phyloP scores from a whole-genome alignment of 2,888 invertebrate genomes.

The Didymodactylos carnosus region DNA sequence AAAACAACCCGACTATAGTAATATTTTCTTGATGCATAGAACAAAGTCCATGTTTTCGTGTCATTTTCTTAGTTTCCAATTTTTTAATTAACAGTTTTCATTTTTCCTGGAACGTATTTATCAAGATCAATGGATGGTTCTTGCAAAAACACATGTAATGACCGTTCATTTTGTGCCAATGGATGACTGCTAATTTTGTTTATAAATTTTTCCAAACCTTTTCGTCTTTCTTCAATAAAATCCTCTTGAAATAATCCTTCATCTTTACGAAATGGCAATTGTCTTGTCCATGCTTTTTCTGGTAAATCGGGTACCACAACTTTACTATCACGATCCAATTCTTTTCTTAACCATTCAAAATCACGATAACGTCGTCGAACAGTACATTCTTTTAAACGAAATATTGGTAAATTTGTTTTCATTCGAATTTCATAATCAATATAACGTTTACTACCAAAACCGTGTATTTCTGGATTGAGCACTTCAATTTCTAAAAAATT shows the following conservation, averaged over 20 bases:
- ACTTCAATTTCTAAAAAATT: constrained; percentile 99
- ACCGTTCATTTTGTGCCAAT: constrained; percentile 89
- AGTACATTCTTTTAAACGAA: constrained; percentile 94
- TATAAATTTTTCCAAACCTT: constrained; percentile 85
- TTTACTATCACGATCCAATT: constrained; percentile 84
- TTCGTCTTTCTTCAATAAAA: constrained; percentile 93
- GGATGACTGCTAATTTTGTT: constrained; percentile 99
- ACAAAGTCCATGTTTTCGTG: no score
- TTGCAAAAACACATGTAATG: constrained; percentile 96
- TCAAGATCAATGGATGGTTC: constrained; percentile 78
- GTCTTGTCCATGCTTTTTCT: constrained; percentile 92
- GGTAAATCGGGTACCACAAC: constrained; percentile 95
- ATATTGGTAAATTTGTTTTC: constrained; percentile 97
- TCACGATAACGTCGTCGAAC: constrained; percentile 93
- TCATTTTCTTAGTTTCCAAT: no score
- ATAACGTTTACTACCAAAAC: constrained; percentile 89
- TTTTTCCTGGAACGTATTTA: constrained; percentile 97
- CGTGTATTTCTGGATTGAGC: constrained; percentile 87
- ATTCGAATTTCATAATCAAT: constrained; percentile 99
- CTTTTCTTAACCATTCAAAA: constrained; percentile 96
- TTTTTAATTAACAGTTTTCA: no score
- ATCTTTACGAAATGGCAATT: constrained; percentile 89
- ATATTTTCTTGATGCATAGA: no score
- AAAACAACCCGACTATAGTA: no score
- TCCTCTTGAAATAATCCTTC: constrained; percentile 98